Evolutionary conservation across 2,888 invertebrate species (phyloP), one percentile per base, ranked within the genome.

Genomic region (Lepetodrilus schrolli): DNA sequence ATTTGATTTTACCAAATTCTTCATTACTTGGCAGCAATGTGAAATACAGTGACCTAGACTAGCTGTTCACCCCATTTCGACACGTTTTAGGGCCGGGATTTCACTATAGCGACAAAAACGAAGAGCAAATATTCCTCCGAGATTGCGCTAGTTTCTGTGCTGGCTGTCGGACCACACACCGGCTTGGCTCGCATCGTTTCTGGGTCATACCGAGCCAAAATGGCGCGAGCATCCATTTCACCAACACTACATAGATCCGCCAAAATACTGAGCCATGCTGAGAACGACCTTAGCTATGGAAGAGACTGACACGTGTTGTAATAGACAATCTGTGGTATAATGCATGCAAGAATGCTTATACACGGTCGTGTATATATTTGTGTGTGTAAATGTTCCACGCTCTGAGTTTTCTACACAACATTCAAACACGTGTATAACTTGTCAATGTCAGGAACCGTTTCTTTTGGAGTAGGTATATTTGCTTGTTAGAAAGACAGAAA

Each of bases 171-270:
- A 58, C 58, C 58, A 58, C 58, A 58, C 58, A 58, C 58, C 13
- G 30, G 10, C n/a, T 7, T 17, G 30, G 34, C 30, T 30, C 30
- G 30, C 58, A 30, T 26, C 58, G 30, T 58, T 58, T 58, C 58
- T 58, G 58, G 58, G 58, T 58, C 58, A 58, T 34, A 58, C 23
- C 58, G 17, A 58, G 58, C 58, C 58, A 58, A 58, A 58, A 58
- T 58, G 58, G 58, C 58, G 58, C 30, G 58, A 26, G 58, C 58
- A 58, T 58, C 58, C 58, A 58, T 58, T 58, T 58, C 34, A n/a
- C n/a, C n/a, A n/a, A n/a, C n/a, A n/a, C n/a, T n/a, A n/a, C n/a
- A n/a, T n/a, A n/a, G n/a, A n/a, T n/a, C n/a, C 58, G 34, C 58
- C 7, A 58, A 58, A 58, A 58, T 58, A 58, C 30, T 13, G 34